Evolutionary conservation across 2,888 invertebrate genomes (phyloP), one percentile per base, ranked within the genome.

Genomic region (Zaprionus lineosus): DNA sequence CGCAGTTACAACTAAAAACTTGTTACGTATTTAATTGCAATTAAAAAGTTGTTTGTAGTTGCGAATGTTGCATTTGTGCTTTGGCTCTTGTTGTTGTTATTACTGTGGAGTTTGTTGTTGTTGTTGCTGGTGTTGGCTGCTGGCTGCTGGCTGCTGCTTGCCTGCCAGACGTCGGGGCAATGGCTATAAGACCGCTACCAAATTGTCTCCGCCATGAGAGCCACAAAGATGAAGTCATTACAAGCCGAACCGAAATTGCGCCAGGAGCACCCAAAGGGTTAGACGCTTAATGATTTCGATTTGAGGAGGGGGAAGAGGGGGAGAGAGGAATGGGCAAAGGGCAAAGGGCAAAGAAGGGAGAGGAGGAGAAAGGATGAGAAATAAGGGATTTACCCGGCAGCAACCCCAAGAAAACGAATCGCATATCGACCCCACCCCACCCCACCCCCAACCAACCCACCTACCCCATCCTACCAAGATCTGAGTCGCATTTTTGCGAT

Each of bases 1-100:
- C 72, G 57, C 85, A 85, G 84, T 83, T 85, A 85, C 85, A 79
- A 85, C 85, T 85, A 85, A 81, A 81, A 81, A 81, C 86, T 81
- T 81, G 81, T 81, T 81, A 85, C 84, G 86, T 85, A 81, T 81
- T 81, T 81, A 81, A 81, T 86, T 81, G 81, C 84, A 81, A 81
- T 85, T 81, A 81, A 81, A 81, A 81, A 81, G 78, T 81, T 81
- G 82, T 81, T 84, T 85, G 86, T 81, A 71, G 81, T 85, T 81
- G 63, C 75, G 74, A 86, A 74, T 81, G 85, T 76, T 72, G 52
- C 59, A 46, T 69, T 61, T 47, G 21, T 40, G 11, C 40, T 57
- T 18, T 47, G 63, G 40, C 50, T 57, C 40, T 41, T 43, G 28
- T 39, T 71, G 46, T 24, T 36, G 11, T 43, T 60, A 67, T 29